Percentiles rank a stretch among this genome's conserved stretches.
Evolutionary conservation across 2,113 vertebrate genomes (phyloP).

Genomic region (Turdus rufiventris): DNA sequence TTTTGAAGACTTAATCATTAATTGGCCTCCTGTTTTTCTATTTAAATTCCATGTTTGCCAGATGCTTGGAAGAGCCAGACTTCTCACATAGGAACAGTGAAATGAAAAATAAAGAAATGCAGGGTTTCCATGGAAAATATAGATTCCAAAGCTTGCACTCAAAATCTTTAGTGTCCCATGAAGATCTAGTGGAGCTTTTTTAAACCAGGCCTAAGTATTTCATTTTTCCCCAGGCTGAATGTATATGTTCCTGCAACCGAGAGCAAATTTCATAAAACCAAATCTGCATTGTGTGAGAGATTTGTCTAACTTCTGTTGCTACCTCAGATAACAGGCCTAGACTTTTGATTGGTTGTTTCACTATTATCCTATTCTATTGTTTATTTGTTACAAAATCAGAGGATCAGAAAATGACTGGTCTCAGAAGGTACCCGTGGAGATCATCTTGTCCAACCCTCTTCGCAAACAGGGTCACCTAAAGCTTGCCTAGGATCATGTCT

Average conservation of each 20-base stretch:
- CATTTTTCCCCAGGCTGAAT: background rate
- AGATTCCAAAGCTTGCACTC: background rate
- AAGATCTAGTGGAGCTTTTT: background rate
- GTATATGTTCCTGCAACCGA: background rate
- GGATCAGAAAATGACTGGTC: background rate
- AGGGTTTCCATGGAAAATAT: background rate
- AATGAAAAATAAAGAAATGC: background rate
- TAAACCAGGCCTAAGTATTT: background rate
- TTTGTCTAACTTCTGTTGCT: background rate
- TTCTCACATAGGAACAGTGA: background rate
- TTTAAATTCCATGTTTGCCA: background rate
- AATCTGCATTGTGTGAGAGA: background rate
- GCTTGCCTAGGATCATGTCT: background rate
- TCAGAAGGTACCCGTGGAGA: background rate
- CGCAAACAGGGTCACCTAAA: background rate
- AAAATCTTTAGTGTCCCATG: background rate
- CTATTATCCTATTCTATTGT: background rate
- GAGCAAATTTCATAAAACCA: background rate
- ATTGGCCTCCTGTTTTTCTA: background rate
- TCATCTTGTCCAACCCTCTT: rapidly evolving
- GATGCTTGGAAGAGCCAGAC: background rate
- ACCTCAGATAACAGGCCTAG: background rate
- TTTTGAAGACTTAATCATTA: background rate
- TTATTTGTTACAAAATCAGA: background rate
- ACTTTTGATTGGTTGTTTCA: background rate